Base-by-base conservation (phyloP, 1,140 invertebrate genomes). In the Orius insidiosus region DNA sequence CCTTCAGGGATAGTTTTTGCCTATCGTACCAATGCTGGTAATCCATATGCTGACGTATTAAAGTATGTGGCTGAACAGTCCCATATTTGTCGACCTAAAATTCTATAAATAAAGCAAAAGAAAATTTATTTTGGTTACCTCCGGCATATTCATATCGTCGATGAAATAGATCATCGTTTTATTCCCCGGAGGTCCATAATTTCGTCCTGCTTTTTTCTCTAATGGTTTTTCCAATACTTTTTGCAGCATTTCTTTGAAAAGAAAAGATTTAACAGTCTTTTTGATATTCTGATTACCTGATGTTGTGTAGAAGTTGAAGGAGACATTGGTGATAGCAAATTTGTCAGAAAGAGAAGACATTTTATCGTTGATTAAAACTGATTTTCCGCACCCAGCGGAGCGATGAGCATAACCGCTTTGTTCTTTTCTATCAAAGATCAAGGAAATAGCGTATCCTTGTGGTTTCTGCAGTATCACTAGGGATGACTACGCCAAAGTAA, bases 141-240 rank as follows among this genome's bases (percentile, higher is more conserved):
- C 86, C 5, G 90, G 90, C 88, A 95, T 95, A 64, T 96, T 97
- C 70, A 96, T 76, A 59, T 97, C 92, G 60, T 96, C 92, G 45
- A 96, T 78, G 59, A 95, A 96, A 62, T 94, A 96, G 48, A 97
- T 77, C 58, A 97, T 75, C 10, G 74, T 76, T 55, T 92, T 88
- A 52, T 75, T 87, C 6, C 89, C 90, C 1, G 86, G 85, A 32
- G 92, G 92, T 1, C 85, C 90, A 61, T 78, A 96, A 63, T 87
- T 92, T 37, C 84, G 73, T 0, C 90, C 90, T 1, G 89, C 86
- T 63, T 96, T 96, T 65, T 94, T 95, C 59, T 95, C 92, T 45
- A 96, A 63, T 14, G 88, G 85, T 52, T 88, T 86, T 60, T 97
- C 92, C 24, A 97, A 66, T 33, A 92, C 74, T 59, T 76, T 75